Evolutionary conservation across 2,113 vertebrate species (phyloP), one percentile per base, ranked within the genome.

Genomic region (Bambusicola thoracicus): DNA sequence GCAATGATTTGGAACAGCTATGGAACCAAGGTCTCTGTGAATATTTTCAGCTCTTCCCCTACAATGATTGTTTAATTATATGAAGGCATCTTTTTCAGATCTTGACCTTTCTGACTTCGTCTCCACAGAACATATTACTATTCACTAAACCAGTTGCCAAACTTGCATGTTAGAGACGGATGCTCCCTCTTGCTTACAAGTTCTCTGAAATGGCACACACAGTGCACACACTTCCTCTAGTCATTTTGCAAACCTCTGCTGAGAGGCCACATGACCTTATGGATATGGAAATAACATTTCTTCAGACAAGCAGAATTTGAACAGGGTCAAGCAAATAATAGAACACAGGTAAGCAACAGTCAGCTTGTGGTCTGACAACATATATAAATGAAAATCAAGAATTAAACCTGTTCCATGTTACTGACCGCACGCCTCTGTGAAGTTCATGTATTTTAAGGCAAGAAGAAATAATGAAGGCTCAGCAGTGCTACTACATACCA

Each of bases 1-100:
- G 76, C 85, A 96, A 93, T 95, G 89, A 94, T 92, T 95, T 94
- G 90, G 78, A 93, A 82, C 90, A 95, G 84, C 75, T 79, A 81
- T 48, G 38, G 48, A 83, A 83, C 13, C 81, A 84, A 92, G 75
- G 61, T 20, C 75, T 78, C 82, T 86, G 67, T 44, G 36, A 94
- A 82, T 55, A 80, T 72, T 92, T 88, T 90, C 8, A 85, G 89
- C 69, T 83, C 51, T 77, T 68, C 13, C 32, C 49, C 43, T 34
- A 59, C 7, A 34, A 70, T 89, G 36, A 51, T 7, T 2, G 4
- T 41, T 55, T 53, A 85, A 87, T 61, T 62, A 58, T 20, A 32
- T 4, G 25, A 74, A 76, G 44, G 40, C 88, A 11, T 53, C 16
- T 67, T 66, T 81, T 80, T 4, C 55, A 55, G 25, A 17, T 65